Evolutionary conservation across 2,797 vertebrate genomes (phyloP).

Genomic region (Arrhamphus sclerolepis): DNA sequence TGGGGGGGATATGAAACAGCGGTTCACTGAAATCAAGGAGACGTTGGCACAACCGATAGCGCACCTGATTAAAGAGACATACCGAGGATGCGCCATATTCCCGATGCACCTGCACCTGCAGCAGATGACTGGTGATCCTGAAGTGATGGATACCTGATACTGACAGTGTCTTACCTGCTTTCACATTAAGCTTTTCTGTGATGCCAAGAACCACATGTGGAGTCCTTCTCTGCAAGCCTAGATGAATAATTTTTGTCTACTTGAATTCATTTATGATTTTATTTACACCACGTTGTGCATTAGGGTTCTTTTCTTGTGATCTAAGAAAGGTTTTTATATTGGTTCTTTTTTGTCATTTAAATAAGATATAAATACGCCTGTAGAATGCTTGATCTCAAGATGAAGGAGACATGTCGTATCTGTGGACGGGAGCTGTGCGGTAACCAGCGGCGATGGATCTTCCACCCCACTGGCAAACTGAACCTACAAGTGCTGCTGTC

Average conservation of each 20-base stretch:
- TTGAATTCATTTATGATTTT: conserved; percentile 23
- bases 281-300: too few species aligned
- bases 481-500: conserved; percentile 95
- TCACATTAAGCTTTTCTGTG: conserved; percentile 14
- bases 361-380: conserved; percentile 9
- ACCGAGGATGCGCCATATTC: conserved; percentile 47
- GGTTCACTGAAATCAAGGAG: conserved; percentile 16
- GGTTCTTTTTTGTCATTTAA: too few species aligned
- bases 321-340: too few species aligned
- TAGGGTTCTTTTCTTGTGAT: too few species aligned
- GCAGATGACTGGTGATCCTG: conserved; percentile 5
- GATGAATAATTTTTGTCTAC: conserved; percentile 27
- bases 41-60: conserved; percentile 4
- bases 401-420: conserved; percentile 91
- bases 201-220: conserved; percentile 14
- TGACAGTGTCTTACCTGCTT: conserved; percentile 6
- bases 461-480: conserved; percentile 91
- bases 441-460: conserved; percentile 97
- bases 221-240: conserved; percentile 15
- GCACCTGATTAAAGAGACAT: conserved; percentile 25
- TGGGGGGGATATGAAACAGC: conserved; percentile 20
- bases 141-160: conserved; percentile 25
- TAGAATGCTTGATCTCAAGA: conserved; percentile 78
- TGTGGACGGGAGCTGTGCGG: conserved; percentile 94
- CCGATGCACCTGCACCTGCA: conserved; percentile 56